These are phyloP conservation scores for Drosophila atripex DNA, from an alignment of 2,888 invertebrate genomes.

Conservation along the genomic window DNA sequence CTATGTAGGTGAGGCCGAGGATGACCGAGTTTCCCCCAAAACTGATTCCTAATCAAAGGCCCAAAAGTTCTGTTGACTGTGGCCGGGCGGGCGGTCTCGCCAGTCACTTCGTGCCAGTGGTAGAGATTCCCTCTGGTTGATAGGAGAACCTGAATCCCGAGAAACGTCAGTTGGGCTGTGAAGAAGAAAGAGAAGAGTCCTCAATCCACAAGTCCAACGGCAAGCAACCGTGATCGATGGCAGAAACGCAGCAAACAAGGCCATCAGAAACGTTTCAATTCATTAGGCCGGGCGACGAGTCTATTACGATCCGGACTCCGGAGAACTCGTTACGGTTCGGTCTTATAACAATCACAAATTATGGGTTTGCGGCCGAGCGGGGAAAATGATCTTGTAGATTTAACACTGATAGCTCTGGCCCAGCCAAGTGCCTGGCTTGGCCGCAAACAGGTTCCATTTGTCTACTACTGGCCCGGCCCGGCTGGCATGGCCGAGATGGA, in stretches of 20 bases:
- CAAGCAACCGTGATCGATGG: constrained; percentile 41
- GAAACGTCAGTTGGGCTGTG: neutral
- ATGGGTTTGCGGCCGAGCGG: constrained; percentile 60
- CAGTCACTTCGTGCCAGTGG: constrained; percentile 36
- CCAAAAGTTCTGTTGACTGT: constrained; percentile 41
- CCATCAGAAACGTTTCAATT: constrained; percentile 74
- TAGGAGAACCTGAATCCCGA: constrained; percentile 17
- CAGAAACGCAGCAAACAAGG: constrained; percentile 45
- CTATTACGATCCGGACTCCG: constrained; percentile 55
- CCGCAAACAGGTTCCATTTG: constrained; percentile 71
- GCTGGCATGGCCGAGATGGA: neutral
- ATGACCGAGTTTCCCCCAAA: constrained; percentile 48
- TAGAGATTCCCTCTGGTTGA: constrained; percentile 40
- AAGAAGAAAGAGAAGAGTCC: constrained; percentile 6
- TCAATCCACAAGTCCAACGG: constrained; percentile 1
- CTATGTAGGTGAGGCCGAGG: constrained; percentile 45
- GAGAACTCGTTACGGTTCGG: constrained; percentile 58
- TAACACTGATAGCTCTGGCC: constrained; percentile 69
- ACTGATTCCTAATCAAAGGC: constrained; percentile 45
- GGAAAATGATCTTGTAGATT: constrained; percentile 81
- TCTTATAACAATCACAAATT: constrained; percentile 77
- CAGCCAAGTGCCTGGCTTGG: constrained; percentile 32
- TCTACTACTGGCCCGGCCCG: constrained; percentile 43
- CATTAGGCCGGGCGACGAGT: constrained; percentile 78
- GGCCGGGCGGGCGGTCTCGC: constrained; percentile 47